phyloP scores from a whole-genome alignment of 2,888 invertebrate genomes.

The Oligia strigilis region DNA sequence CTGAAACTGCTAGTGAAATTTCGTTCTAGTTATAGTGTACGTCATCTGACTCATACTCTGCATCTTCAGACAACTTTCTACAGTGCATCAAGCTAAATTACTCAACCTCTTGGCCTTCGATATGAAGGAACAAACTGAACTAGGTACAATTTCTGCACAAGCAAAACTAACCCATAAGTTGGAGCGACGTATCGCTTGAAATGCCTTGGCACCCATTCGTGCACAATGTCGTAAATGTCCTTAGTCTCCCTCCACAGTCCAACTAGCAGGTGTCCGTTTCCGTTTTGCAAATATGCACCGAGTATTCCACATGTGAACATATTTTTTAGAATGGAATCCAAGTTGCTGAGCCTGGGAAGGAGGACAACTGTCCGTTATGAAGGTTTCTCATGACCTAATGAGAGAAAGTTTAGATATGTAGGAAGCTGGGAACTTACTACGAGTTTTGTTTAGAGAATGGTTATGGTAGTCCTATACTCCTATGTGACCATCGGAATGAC shows the following conservation, averaged over 20 bases:
- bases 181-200: constrained; percentile 47
- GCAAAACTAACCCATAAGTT: constrained; percentile 63
- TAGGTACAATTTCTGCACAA: constrained; percentile 14
- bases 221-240: constrained; percentile 61
- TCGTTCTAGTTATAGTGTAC: neutral
- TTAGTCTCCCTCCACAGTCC: constrained; percentile 76
- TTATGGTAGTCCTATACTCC: neutral
- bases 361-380: constrained; percentile 60
- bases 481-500: too few relatives aligned
- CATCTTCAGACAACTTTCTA: constrained; percentile 14
- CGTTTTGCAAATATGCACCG: constrained; percentile 76
- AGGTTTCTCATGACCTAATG: constrained; percentile 38
- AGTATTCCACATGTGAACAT: constrained; percentile 78
- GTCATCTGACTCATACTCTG: neutral
- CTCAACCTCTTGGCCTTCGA: neutral
- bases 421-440: constrained; percentile 5
- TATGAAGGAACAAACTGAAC: constrained; percentile 9
- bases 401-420: constrained; percentile 46
- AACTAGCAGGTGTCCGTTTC: constrained; percentile 75
- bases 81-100: constrained; percentile 15
- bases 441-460: constrained; percentile 15
- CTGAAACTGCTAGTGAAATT: neutral
- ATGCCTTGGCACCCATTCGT: constrained; percentile 59
- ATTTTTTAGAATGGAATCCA: constrained; percentile 78
- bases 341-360: constrained; percentile 81